Base-by-base conservation (phyloP, 2,797 vertebrate genomes). In the Emydoidea blandingii region DNA sequence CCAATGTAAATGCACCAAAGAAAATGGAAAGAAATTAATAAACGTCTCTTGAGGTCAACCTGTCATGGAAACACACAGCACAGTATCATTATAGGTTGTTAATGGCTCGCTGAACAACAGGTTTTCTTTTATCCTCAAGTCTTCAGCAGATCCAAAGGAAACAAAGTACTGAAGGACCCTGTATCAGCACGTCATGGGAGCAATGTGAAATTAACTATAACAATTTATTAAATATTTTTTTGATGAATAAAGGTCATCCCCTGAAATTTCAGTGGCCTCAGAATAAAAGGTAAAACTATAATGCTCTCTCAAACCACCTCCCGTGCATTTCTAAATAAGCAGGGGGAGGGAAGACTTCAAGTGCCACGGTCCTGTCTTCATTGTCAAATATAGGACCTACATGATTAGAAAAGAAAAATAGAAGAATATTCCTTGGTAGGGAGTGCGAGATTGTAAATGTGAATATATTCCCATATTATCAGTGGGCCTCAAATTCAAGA, bases 171-270 rank as follows among this genome's bases (percentile, higher is more conserved):
- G 87, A 79, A 90, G 93, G 76, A 8, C 81, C 76, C 62, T 89
- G 56, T 85, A 92, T 86, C 88, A 54, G 47, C 74, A 82, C 83
- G 62, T 95, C 76, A 91, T 65, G 79, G 87, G 81, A 23, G 62
- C 90, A 96, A 96, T 92, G 83, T 25, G 91, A 97, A 97, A 97
- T 88, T 68, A 96, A 85, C 84, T 89, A 80, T 95, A 89, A 94
- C 81, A 96, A 95, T 89, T 86, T 79, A 90, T 96, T 94, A 81
- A 49, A 5, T 94, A 56, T 49, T 92, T 56, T 97, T 96, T 95
- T 83, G 68, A 49, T 81, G 15, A 81, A 49, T 86, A 91, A 89
- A 85, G 79, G 93, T 96, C n/a, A 76, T 91, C 94, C 57, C 87
- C 34, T 89, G 87, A 93, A 93, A 93, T 92, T 56, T 87, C 29